A percentile compares a stretch with the other conserved stretches of the same genome.
These are phyloP conservation scores for Meles meles DNA, from an alignment of 2,113 vertebrate genomes.

Conservation along the genomic window DNA sequence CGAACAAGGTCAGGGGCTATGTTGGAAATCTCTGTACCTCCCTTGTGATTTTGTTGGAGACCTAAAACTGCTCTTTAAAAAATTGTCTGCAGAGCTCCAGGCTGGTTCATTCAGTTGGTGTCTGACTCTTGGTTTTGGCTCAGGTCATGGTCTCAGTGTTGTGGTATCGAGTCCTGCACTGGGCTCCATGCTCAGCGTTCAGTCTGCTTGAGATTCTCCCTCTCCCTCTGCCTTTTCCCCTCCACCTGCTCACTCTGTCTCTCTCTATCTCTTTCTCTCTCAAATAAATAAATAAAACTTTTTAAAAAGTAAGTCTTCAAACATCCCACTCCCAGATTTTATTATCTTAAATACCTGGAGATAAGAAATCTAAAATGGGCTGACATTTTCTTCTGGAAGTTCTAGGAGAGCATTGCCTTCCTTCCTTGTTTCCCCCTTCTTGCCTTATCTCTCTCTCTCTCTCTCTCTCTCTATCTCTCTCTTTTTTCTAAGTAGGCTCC, in stretches of 20 bases:
- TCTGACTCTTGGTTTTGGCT: neutral
- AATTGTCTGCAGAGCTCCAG: neutral
- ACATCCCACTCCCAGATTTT: neutral
- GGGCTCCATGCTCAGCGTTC: neutral
- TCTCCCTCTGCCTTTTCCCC: neutral
- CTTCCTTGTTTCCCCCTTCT: neutral
- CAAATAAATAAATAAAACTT: neutral
- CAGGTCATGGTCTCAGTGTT: neutral
- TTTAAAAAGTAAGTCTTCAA: neutral
- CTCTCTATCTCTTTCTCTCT: neutral
- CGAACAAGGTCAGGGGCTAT: neutral
- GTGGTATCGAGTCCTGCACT: rapidly evolving
- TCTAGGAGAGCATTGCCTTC: neutral
- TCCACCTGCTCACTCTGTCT: neutral
- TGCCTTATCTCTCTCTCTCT: neutral
- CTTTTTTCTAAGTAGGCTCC: neutral
- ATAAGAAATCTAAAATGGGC: neutral
- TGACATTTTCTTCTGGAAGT: neutral
- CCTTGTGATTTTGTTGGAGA: neutral
- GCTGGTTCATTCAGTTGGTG: neutral
- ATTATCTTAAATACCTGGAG: neutral
- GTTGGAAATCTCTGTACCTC: neutral
- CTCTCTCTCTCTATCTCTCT: neutral
- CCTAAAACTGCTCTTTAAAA: neutral
- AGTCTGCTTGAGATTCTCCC: neutral